Base-by-base conservation (phyloP, 2,113 vertebrate genomes). In the Cryptoleucopteryx plumbea region DNA sequence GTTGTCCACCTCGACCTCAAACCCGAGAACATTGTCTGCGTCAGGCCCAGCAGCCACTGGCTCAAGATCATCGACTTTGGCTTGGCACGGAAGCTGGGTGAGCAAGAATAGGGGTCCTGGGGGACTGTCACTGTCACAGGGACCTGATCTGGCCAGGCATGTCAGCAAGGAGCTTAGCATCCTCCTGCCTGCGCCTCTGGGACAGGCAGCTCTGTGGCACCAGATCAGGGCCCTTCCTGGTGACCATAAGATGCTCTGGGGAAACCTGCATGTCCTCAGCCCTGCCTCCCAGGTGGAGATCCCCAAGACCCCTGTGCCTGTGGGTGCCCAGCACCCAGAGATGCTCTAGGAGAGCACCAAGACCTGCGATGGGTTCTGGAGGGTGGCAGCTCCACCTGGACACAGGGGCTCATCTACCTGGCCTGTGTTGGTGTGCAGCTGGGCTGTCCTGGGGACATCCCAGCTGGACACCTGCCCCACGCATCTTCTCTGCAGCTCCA, bases 11-110 rank as follows among this genome's bases (percentile, higher is more conserved):
- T 99, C 4, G 99, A 99, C 95, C 98, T 99, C 88, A 99, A 99
- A 79, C 99, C 99, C 0, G 99, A 99, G 96, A 99, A 99, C 98
- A 98, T 99, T 0, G 98, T 99, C 50, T 99, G 99, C 0, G 88
- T 99, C 95, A 98, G 98, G 83, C 95, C 96, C 0, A 27, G 93
- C 6, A 98, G 98, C 40, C 98, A 98, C 11, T 66, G 77, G 48
- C 80, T 99, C 90, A 99, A 99, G 97, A 99, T 99, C 95, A 98
- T 99, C 0, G 99, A 99, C 98, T 99, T 99, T 1, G 99, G 99
- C 66, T 61, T 99, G 97, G 99, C 99, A 0, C 97, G 85, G 63
- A 98, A 98, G 94, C 96, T 99, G 72, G 98, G 99, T 99, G 95
- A 98, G 98, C 47, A 3, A 11, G 29, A 19, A 12, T 2, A 12